phyloP scores from a whole-genome alignment of 1,140 invertebrate genomes.

The Globodera ellingtonae region DNA sequence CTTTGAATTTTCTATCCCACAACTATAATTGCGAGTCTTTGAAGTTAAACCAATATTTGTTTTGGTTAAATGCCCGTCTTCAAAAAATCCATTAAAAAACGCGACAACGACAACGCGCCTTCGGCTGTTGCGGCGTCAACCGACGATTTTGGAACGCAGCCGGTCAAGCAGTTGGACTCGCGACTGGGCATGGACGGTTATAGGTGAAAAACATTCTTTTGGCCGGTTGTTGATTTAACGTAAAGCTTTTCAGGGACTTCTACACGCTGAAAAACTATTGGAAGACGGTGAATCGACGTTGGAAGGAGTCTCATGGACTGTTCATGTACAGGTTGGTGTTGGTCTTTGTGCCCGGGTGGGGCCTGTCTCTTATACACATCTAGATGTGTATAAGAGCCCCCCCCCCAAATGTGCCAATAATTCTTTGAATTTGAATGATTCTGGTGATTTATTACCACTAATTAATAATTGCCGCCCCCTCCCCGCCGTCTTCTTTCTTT shows the following conservation, averaged over 20 bases:
- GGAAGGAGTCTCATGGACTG: constrained; percentile 30
- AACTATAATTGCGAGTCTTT: background rate
- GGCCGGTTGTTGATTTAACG: too few relatives aligned
- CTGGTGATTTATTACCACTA: too few relatives aligned
- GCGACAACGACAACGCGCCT: background rate
- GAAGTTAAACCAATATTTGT: background rate
- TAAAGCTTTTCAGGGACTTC: constrained; percentile 28
- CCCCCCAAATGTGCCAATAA: too few relatives aligned
- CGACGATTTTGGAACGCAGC: constrained; percentile 24
- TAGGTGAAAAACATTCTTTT: background rate
- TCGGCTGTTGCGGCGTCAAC: background rate
- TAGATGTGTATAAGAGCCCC: too few relatives aligned
- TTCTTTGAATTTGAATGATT: too few relatives aligned
- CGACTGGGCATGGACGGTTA: constrained; percentile 40
- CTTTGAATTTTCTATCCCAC: too few relatives aligned
- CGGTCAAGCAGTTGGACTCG: constrained; percentile 38
- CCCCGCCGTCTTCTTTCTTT: background rate
- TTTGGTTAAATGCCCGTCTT: constrained; percentile 26
- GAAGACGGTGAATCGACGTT: constrained; percentile 35
- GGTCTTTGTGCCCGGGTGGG: constrained; percentile 4
- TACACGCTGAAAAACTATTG: constrained; percentile 47
- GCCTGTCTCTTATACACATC: too few relatives aligned
- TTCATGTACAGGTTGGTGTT: constrained; percentile 34
- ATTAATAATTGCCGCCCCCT: background rate
- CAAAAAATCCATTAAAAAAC: constrained; percentile 26